phyloP scores from a whole-genome alignment of 2,113 vertebrate genomes.

The Nicator chloris region DNA sequence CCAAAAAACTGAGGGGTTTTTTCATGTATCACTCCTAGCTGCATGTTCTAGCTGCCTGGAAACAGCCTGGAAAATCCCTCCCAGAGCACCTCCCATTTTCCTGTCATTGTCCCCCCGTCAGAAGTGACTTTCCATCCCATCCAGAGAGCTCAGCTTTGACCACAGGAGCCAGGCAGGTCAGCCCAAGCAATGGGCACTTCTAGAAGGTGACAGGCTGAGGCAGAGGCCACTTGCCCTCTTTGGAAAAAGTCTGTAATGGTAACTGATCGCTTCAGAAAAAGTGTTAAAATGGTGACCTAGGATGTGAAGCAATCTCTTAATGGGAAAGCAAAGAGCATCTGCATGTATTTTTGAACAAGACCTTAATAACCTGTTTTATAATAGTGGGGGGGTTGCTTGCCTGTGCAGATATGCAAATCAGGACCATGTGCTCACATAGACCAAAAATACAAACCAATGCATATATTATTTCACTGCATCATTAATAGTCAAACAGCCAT shows the following conservation, averaged over 20 bases:
- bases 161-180: background rate
- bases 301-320: background rate
- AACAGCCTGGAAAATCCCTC: background rate
- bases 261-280: background rate
- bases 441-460: background rate
- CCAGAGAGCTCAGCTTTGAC: background rate
- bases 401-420: background rate
- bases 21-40: background rate
- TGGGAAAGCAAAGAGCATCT: background rate
- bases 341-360: background rate
- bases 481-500: background rate
- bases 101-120: background rate
- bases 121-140: background rate
- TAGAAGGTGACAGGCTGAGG: background rate
- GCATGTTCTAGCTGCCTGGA: background rate
- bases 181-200: background rate
- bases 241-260: background rate
- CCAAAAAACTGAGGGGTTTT: background rate
- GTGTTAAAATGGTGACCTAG: background rate
- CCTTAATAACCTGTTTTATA: background rate
- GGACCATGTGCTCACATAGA: background rate
- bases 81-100: background rate
- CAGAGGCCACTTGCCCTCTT: background rate
- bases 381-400: background rate
- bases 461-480: background rate